Percentiles rank a stretch among this genome's conserved stretches.
phyloP scores from a whole-genome alignment of 2,888 invertebrate species.

The Temnothorax unifasciatus region DNA sequence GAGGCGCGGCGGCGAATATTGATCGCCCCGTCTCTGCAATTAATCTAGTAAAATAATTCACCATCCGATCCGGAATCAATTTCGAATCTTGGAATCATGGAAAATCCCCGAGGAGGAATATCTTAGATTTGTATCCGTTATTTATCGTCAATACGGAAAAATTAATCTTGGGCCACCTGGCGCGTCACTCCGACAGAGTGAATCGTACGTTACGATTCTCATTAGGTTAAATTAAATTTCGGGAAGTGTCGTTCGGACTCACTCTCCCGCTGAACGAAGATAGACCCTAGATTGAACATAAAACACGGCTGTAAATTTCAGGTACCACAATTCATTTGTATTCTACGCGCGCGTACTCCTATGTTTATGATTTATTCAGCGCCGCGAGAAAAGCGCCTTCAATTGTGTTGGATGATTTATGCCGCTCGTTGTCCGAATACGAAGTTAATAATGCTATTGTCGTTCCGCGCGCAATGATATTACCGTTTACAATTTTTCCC shows the following conservation, averaged over 20 bases:
- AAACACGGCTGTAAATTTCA: slow-evolving; percentile 30
- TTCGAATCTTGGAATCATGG: neutral
- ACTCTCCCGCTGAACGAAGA: neutral
- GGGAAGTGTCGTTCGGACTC: neutral
- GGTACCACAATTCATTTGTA: slow-evolving; percentile 15
- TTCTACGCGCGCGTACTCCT: slow-evolving; percentile 5
- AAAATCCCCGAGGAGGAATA: neutral
- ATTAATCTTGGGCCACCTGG: neutral
- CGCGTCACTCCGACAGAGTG: neutral
- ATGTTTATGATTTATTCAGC: slow-evolving; percentile 40
- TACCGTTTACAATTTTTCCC: slow-evolving; percentile 24
- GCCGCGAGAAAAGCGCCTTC: slow-evolving; percentile 31
- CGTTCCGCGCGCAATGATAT: slow-evolving; percentile 13
- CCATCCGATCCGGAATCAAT: slow-evolving; percentile 20
- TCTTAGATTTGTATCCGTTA: no score
- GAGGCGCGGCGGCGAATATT: slow-evolving; percentile 6
- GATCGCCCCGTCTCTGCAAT: slow-evolving; percentile 25
- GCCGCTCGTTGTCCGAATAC: slow-evolving; percentile 21
- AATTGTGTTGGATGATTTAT: slow-evolving; percentile 35
- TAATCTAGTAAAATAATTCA: slow-evolving; percentile 32
- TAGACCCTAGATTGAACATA: slow-evolving; percentile 3
- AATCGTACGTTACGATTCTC: neutral
- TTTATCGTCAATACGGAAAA: neutral
- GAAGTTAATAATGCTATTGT: slow-evolving; percentile 36
- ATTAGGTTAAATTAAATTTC: slow-evolving; percentile 23